Evolutionary conservation across 2,113 vertebrate genomes (phyloP).

Genomic region (Pedetes capensis): DNA sequence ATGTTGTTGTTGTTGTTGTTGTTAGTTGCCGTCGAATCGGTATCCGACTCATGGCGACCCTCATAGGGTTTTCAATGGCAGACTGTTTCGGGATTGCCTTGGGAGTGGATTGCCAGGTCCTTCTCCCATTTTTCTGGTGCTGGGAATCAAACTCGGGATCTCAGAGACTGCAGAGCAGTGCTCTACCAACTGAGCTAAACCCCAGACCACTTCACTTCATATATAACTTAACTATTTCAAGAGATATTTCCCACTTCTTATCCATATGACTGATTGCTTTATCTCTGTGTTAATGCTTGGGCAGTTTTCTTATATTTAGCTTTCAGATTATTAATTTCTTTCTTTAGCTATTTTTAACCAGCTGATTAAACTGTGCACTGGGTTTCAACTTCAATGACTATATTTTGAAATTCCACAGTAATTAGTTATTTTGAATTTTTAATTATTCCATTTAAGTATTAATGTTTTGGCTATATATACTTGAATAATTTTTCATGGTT

Average conservation of each 20-base stretch:
- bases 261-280: background rate
- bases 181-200: too few relatives aligned
- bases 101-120: too few relatives aligned
- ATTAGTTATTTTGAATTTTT: background rate
- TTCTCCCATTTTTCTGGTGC: too few relatives aligned
- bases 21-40: too few relatives aligned
- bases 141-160: too few relatives aligned
- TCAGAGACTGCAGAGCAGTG: too few relatives aligned
- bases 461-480: background rate
- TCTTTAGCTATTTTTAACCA: slow-evolving; percentile 15
- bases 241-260: background rate
- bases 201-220: background rate
- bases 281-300: background rate
- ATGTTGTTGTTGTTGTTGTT: too few relatives aligned
- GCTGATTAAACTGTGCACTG: background rate
- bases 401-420: background rate
- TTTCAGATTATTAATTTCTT: background rate
- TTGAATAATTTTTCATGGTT: background rate
- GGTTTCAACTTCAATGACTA: slow-evolving; percentile 1
- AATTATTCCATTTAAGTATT: background rate
- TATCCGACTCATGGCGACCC: too few relatives aligned
- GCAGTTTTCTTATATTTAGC: background rate
- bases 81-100: too few relatives aligned
- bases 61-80: too few relatives aligned
- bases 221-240: slow-evolving; percentile 28